Conservation (phyloP, 92 coral and sea anemone species). For the Meandrina meandrites region DNA sequence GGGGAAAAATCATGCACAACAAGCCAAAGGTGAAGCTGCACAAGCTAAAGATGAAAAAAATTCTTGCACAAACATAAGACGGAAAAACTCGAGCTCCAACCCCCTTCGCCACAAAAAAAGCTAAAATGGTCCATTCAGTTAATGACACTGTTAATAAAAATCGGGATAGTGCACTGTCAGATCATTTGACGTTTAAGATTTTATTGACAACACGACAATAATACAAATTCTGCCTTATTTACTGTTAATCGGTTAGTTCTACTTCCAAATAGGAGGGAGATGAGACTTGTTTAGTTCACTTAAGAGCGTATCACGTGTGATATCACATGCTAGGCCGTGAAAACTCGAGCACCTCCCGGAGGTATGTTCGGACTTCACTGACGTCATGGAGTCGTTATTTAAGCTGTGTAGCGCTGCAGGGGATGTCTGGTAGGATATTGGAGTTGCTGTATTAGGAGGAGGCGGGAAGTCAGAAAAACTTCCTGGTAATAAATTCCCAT, state of each 20-base stretch:
- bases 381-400: slow-evolving; percentile 11
- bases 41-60: too few species aligned
- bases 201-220: slow-evolving; percentile 2
- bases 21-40: too few species aligned
- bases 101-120: too few species aligned
- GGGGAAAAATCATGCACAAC: too few species aligned
- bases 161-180: neutral
- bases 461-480: slow-evolving; percentile 18
- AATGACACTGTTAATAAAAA: neutral
- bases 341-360: neutral
- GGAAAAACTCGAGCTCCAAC: too few species aligned
- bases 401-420: neutral
- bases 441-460: slow-evolving; percentile 5
- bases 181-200: neutral
- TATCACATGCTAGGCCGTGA: slow-evolving; percentile 13
- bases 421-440: slow-evolving; percentile 4
- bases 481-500: neutral
- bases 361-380: slow-evolving; percentile 14
- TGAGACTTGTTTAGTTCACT: slow-evolving; percentile 18
- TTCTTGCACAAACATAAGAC: too few species aligned
- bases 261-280: slow-evolving; percentile 32
- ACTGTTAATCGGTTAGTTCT: neutral
- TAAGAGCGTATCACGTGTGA: slow-evolving; percentile 36
- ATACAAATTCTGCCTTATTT: neutral
- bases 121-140: too few species aligned